Conservation (phyloP, 2,888 invertebrate genomes). For the Mimachlamys varia region DNA sequence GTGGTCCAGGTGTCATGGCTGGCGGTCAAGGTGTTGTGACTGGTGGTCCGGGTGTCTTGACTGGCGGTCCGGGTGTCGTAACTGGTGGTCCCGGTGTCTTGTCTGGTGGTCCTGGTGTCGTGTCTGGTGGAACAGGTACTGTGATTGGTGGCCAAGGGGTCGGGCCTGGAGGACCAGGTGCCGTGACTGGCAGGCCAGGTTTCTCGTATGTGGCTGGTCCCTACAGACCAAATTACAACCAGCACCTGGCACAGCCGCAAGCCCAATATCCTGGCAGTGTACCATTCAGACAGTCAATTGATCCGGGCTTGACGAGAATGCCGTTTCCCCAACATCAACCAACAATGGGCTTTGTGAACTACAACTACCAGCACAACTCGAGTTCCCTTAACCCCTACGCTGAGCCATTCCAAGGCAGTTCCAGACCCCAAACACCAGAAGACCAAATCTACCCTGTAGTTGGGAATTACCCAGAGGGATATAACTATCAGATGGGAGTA, state of each 20-base stretch:
- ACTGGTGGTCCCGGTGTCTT: neutral
- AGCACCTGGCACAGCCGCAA: neutral
- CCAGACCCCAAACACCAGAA: neutral
- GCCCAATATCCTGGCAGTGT: neutral
- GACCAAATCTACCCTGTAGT: slow-evolving; percentile 4
- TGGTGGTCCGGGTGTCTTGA: neutral
- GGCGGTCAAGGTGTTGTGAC: neutral
- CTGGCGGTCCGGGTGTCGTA: neutral
- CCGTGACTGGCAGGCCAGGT: too few relatives aligned
- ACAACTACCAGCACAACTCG: slow-evolving; percentile 9
- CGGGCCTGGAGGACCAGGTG: too few relatives aligned
- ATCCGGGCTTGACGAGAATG: neutral
- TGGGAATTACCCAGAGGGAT: neutral
- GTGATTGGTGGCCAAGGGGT: too few relatives aligned
- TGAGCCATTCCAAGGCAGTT: neutral
- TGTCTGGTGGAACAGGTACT: too few relatives aligned
- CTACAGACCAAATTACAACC: neutral
- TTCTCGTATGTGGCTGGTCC: neutral
- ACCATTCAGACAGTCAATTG: neutral
- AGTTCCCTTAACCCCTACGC: neutral
- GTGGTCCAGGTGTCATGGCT: neutral
- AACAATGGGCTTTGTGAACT: neutral
- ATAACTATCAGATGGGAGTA: neutral
- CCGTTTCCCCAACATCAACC: neutral
- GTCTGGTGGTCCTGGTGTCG: too few relatives aligned